phyloP scores from a whole-genome alignment of 2,888 invertebrate species.

The Scaptomyza cyrtandrae region DNA sequence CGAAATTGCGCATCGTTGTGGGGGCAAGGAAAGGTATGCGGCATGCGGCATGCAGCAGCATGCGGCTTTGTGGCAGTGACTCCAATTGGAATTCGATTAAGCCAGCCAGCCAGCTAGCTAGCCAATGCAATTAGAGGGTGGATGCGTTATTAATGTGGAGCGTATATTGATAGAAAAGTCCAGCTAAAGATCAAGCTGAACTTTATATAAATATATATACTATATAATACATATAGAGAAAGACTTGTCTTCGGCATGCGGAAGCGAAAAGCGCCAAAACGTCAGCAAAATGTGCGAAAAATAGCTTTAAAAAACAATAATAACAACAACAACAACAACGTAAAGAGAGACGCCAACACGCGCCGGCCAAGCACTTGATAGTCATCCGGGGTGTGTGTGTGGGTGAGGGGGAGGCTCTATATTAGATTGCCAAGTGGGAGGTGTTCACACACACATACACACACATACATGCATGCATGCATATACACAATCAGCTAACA shows the following conservation, averaged over 20 bases:
- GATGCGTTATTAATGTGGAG: slow-evolving; percentile 84
- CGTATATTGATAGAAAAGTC: slow-evolving; percentile 50
- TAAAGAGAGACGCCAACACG: slow-evolving; percentile 48
- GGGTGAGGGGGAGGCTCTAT: slow-evolving; percentile 56
- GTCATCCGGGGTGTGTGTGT: slow-evolving; percentile 11
- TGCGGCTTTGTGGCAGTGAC: slow-evolving; percentile 26
- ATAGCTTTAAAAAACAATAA: slow-evolving; percentile 25
- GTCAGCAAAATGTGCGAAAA: slow-evolving; percentile 72
- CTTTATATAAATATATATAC: slow-evolving; percentile 17
- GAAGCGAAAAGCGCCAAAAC: slow-evolving; percentile 73
- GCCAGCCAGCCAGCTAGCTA: slow-evolving; percentile 18
- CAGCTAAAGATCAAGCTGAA: not conserved
- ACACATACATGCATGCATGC: slow-evolving; percentile 8
- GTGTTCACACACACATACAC: slow-evolving; percentile 65
- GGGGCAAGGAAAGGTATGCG: slow-evolving; percentile 27
- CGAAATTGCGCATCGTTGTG: slow-evolving; percentile 80
- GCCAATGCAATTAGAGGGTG: slow-evolving; percentile 84
- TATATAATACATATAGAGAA: slow-evolving; percentile 2
- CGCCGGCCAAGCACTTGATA: slow-evolving; percentile 39
- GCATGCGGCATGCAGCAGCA: slow-evolving; percentile 33
- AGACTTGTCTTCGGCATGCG: slow-evolving; percentile 59
- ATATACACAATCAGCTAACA: slow-evolving; percentile 51
- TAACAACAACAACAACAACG: slow-evolving; percentile 4
- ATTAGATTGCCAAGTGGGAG: slow-evolving; percentile 82
- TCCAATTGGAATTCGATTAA: slow-evolving; percentile 73